Percentiles rank a stretch among this genome's conserved stretches.
Evolutionary conservation across 1,140 invertebrate species (phyloP).

Genomic region (Bacillus rossius): DNA sequence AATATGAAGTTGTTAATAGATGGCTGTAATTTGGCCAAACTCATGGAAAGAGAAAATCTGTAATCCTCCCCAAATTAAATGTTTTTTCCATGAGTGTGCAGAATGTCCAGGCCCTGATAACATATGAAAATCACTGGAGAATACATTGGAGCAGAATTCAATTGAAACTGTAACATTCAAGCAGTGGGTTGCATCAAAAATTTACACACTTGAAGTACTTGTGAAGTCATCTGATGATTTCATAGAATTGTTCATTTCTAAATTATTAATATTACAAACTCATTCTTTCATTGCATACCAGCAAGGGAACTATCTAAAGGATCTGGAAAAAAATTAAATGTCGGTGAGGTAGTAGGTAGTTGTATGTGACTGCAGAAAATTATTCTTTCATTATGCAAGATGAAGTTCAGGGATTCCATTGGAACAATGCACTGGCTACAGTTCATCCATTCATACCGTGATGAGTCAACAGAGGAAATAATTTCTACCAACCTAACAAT

Average conservation of each 20-base stretch:
- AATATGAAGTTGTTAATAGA: too few species aligned
- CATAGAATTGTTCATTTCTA: background rate
- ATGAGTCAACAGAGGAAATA: background rate
- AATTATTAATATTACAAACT: background rate
- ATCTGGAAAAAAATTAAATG: background rate
- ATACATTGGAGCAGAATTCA: background rate
- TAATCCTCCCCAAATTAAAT: background rate
- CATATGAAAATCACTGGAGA: background rate
- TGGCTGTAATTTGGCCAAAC: too few species aligned
- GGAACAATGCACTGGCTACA: slow-evolving; percentile 23
- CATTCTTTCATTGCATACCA: background rate
- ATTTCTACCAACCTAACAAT: slow-evolving; percentile 2
- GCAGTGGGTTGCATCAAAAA: background rate
- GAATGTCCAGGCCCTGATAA: background rate
- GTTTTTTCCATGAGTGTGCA: background rate
- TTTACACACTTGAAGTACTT: slow-evolving; percentile 1
- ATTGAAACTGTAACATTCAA: background rate
- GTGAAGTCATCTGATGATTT: slow-evolving; percentile 1
- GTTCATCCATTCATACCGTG: slow-evolving; percentile 23
- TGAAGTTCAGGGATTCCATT: slow-evolving; percentile 24
- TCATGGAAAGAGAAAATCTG: too few species aligned
- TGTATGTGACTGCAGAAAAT: slow-evolving; percentile 27
- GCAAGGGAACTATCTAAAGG: background rate
- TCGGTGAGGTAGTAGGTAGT: slow-evolving; percentile 1
- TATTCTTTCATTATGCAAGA: slow-evolving; percentile 27